Evolutionary conservation across 2,888 invertebrate genomes (phyloP).

Genomic region (Abscondita cerata): DNA sequence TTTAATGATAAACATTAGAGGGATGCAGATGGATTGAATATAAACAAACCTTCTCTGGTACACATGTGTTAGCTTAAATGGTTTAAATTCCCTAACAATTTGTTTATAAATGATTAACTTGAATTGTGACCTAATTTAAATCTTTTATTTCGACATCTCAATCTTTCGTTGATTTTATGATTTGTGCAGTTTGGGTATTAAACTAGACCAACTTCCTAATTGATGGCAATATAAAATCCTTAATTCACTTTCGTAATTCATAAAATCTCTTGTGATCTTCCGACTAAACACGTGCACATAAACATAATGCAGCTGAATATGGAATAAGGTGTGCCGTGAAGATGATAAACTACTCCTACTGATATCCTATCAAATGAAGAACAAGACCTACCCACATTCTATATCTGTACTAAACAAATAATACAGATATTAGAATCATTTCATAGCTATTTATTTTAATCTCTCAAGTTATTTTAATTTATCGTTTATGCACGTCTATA

Average conservation of each 20-base stretch:
- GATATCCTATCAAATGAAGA: conserved; percentile 33
- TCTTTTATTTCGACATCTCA: conserved; percentile 4
- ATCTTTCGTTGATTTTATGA: neutral
- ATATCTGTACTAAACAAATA: conserved; percentile 16
- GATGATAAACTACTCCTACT: conserved; percentile 37
- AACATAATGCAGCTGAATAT: conserved; percentile 32
- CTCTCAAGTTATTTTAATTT: conserved; percentile 11
- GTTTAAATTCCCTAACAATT: conserved; percentile 24
- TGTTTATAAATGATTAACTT: conserved; percentile 26
- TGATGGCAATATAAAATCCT: no score
- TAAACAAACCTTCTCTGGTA: conserved; percentile 19
- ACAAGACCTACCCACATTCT: conserved; percentile 33
- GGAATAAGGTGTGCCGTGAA: conserved; percentile 33
- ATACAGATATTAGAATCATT: conserved; percentile 22
- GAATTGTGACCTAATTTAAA: conserved; percentile 25
- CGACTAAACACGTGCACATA: conserved; percentile 33
- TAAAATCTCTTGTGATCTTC: conserved; percentile 27
- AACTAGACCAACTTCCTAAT: neutral
- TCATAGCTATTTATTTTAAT: conserved; percentile 19
- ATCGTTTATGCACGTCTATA: no score
- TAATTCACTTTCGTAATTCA: conserved; percentile 21
- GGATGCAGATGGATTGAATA: conserved; percentile 19
- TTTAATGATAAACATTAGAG: conserved; percentile 13
- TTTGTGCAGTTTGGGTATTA: neutral
- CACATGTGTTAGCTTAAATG: conserved; percentile 27